phyloP scores from a whole-genome alignment of 2,797 vertebrate species.

The Halcyon badia region DNA sequence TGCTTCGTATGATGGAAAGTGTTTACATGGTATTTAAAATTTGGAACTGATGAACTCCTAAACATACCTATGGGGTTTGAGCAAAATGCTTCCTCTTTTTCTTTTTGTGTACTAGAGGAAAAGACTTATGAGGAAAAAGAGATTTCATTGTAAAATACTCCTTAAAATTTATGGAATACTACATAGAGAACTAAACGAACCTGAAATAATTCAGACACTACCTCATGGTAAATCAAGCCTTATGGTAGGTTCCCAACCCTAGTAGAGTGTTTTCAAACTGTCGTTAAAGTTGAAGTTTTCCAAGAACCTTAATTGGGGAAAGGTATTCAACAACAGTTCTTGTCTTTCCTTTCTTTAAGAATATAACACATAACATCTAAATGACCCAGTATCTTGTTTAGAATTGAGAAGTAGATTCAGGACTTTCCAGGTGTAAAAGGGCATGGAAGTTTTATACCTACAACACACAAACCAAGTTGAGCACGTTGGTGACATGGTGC shows the following conservation, averaged over 20 bases:
- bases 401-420: not conserved
- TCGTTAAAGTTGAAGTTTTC: not conserved
- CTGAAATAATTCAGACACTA: not conserved
- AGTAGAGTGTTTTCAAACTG: not conserved
- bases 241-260: not conserved
- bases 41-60: conserved; percentile 2
- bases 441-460: not conserved
- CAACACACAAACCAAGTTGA: not conserved
- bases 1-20: conserved; percentile 21
- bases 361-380: not conserved
- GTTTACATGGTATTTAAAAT: conserved; percentile 32
- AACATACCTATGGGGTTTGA: conserved; percentile 8
- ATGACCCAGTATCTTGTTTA: not conserved
- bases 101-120: not conserved
- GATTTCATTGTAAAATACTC: conserved; percentile 5
- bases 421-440: not conserved
- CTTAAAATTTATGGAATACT: conserved; percentile 42
- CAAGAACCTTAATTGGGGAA: not conserved
- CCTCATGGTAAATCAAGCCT: not conserved
- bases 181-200: conserved; percentile 28
- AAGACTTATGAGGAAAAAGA: not conserved
- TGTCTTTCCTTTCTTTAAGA: not conserved
- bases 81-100: not conserved
- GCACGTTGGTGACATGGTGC: fast-evolving
- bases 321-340: not conserved